Percentiles rank a stretch among this genome's conserved stretches.
phyloP scores from a whole-genome alignment of 1,140 invertebrate genomes.

The Nasonia giraulti region DNA sequence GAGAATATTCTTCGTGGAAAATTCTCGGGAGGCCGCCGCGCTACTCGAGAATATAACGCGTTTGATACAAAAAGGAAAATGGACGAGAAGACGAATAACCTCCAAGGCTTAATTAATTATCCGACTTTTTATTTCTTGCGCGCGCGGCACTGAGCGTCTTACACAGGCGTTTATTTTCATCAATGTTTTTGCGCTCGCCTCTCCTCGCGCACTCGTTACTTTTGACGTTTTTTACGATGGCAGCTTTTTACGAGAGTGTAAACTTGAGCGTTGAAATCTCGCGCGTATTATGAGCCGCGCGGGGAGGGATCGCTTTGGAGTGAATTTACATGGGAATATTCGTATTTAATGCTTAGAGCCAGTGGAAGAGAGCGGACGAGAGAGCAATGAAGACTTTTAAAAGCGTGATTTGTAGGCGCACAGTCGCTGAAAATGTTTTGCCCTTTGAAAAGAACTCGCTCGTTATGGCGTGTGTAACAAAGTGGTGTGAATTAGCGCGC shows the following conservation, averaged over 20 bases:
- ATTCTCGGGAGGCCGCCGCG: conserved; percentile 38
- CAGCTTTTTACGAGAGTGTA: conserved; percentile 40
- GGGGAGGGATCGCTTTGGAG: conserved; percentile 28
- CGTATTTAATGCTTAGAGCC: conserved; percentile 34
- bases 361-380: neutral
- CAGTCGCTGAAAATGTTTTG: conserved; percentile 26
- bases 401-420: conserved; percentile 13
- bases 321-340: conserved; percentile 45
- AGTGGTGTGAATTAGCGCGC: neutral
- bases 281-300: neutral
- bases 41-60: conserved; percentile 45
- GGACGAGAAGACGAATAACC: conserved; percentile 44
- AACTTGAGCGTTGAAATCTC: conserved; percentile 33
- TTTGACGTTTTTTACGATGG: conserved; percentile 41
- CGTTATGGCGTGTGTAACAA: no score
- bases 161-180: conserved; percentile 46
- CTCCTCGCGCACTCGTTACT: conserved; percentile 23
- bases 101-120: conserved; percentile 49
- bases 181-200: conserved; percentile 39
- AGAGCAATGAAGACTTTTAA: conserved; percentile 20
- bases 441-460: conserved; percentile 27
- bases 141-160: neutral
- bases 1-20: conserved; percentile 55
- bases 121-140: conserved; percentile 33
- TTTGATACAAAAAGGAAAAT: conserved; percentile 49